Percentiles rank a stretch among this genome's conserved stretches.
These are phyloP conservation scores for Papilio xuthus DNA, from an alignment of 1,140 invertebrate species.

Conservation along the genomic window DNA sequence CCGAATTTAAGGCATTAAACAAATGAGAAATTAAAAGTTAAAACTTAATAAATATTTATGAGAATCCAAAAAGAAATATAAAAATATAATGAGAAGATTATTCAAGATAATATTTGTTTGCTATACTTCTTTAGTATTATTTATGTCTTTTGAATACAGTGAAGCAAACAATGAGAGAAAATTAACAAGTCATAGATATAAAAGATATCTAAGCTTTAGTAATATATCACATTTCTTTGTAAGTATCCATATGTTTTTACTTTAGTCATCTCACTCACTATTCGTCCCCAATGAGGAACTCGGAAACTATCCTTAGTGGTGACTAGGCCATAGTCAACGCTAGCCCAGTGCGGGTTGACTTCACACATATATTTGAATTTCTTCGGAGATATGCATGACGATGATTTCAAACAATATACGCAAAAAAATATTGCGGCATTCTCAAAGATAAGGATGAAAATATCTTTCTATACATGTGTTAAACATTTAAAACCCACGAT, in stretches of 20 bases:
- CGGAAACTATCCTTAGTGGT: too few species aligned
- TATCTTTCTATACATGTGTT: too few species aligned
- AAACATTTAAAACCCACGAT: too few species aligned
- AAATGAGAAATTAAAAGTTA: not conserved
- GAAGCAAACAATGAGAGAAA: constrained; percentile 50
- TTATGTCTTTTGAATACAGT: constrained; percentile 51
- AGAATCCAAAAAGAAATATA: not conserved
- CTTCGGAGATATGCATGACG: too few species aligned
- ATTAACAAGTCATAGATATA: constrained; percentile 45
- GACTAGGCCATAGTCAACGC: too few species aligned
- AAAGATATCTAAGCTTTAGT: constrained; percentile 60
- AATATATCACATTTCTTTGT: constrained; percentile 71
- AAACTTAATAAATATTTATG: not conserved
- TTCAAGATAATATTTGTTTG: constrained; percentile 52
- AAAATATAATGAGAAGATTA: constrained; percentile 56
- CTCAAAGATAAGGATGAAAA: too few species aligned
- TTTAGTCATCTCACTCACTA: too few species aligned
- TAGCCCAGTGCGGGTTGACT: too few species aligned
- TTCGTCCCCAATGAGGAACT: too few species aligned
- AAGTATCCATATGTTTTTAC: constrained; percentile 48
- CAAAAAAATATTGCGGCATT: too few species aligned
- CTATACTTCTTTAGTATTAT: constrained; percentile 56
- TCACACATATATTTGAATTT: too few species aligned
- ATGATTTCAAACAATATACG: too few species aligned
- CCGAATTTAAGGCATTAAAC: not conserved